Evolutionary conservation across 2,797 vertebrate genomes (phyloP).

Genomic region (Rhynchotus rufescens): DNA sequence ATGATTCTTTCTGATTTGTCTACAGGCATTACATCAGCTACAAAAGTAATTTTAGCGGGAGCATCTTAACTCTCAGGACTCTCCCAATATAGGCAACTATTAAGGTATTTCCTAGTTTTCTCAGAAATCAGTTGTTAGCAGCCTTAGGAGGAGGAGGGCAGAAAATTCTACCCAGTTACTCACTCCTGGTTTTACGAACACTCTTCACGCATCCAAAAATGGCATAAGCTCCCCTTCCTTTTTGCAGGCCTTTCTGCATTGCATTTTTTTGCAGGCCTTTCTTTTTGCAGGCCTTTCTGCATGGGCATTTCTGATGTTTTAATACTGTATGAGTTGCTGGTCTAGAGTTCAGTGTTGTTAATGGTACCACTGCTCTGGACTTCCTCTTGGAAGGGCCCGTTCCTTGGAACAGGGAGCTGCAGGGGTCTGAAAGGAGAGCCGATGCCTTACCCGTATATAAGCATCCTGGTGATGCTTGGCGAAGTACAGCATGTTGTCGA

Average conservation of each 20-base stretch:
- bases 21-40: background rate
- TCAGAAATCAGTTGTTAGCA: background rate
- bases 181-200: background rate
- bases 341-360: background rate
- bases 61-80: background rate
- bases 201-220: background rate
- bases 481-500: slow-evolving; percentile 98
- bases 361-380: background rate
- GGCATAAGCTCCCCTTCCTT: background rate
- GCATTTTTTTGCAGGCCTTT: background rate
- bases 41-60: background rate
- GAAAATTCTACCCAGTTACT: background rate
- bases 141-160: background rate
- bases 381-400: background rate
- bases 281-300: background rate
- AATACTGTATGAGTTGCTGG: background rate
- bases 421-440: background rate
- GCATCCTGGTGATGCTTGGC: slow-evolving; percentile 95
- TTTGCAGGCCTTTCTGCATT: background rate
- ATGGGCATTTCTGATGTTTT: background rate
- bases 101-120: background rate
- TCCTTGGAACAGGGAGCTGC: background rate
- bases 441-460: slow-evolving; percentile 91
- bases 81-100: background rate
- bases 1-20: background rate